Conservation (phyloP, 2,888 invertebrate genomes). For the Meloe dianella region DNA sequence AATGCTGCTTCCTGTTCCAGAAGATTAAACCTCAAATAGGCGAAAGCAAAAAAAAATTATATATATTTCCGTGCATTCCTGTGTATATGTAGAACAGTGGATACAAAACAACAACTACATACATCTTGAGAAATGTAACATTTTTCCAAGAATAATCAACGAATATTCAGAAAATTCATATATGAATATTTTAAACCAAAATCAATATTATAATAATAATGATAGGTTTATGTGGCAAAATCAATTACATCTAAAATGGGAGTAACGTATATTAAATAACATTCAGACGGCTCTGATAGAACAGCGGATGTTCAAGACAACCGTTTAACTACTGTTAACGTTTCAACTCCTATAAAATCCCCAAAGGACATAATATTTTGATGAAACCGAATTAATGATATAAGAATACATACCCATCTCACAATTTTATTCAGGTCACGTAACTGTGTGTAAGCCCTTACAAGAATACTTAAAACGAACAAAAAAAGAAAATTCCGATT, state of each 20-base stretch:
- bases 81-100: too few species aligned
- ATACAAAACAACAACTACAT: too few species aligned
- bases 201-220: too few species aligned
- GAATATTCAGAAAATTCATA: too few species aligned
- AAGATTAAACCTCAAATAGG: not conserved
- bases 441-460: not conserved
- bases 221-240: not conserved
- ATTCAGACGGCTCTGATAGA: conserved; percentile 21
- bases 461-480: not conserved
- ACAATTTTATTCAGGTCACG: not conserved
- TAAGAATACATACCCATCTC: not conserved
- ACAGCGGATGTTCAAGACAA: conserved; percentile 23
- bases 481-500: not conserved
- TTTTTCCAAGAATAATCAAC: too few species aligned
- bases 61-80: too few species aligned
- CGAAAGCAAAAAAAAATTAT: not conserved
- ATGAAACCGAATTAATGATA: not conserved
- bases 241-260: not conserved
- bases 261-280: conserved; percentile 18
- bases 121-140: too few species aligned
- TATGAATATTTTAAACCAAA: too few species aligned
- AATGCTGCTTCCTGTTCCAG: not conserved
- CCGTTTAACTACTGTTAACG: conserved; percentile 22
- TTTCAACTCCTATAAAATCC: conserved; percentile 14
- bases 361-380: not conserved